Evolutionary conservation across 2,797 vertebrate species (phyloP).

Genomic region (Malacoctenus gilli): DNA sequence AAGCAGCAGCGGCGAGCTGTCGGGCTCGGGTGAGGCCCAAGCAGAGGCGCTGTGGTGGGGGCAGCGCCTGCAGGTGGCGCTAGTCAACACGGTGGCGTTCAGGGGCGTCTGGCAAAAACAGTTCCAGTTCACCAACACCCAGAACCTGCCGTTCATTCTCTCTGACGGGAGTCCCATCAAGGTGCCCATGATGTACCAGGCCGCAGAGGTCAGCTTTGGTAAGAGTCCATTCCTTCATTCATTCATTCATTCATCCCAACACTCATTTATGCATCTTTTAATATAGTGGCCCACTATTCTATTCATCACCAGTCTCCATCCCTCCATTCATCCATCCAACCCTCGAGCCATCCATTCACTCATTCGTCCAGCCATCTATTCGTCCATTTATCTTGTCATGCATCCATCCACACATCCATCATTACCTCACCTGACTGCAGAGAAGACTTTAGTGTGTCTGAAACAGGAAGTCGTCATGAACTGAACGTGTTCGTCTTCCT

Average conservation of each 20-base stretch:
- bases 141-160: conserved; percentile 86
- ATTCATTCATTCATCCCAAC: background rate
- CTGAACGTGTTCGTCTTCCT: background rate
- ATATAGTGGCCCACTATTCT: too few relatives aligned
- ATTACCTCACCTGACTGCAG: background rate
- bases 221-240: conserved; percentile 50
- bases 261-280: background rate
- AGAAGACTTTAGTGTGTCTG: too few relatives aligned
- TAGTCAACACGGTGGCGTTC: conserved; percentile 88
- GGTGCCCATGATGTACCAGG: conserved; percentile 92
- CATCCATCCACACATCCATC: background rate
- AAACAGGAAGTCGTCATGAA: too few relatives aligned
- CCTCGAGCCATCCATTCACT: too few relatives aligned
- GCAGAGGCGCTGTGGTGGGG: conserved; percentile 50
- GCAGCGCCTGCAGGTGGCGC: conserved; percentile 74
- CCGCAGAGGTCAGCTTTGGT: conserved; percentile 88
- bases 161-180: conserved; percentile 80
- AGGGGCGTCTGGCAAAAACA: conserved; percentile 88
- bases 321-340: too few relatives aligned
- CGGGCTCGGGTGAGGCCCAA: conserved; percentile 60
- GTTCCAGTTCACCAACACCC: conserved; percentile 85
- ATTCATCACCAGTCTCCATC: background rate
- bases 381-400: background rate
- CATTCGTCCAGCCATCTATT: background rate
- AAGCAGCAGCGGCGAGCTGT: conserved; percentile 67